Base-by-base conservation (phyloP, 2,797 vertebrate species). In the Sylvilagus floridanus region DNA sequence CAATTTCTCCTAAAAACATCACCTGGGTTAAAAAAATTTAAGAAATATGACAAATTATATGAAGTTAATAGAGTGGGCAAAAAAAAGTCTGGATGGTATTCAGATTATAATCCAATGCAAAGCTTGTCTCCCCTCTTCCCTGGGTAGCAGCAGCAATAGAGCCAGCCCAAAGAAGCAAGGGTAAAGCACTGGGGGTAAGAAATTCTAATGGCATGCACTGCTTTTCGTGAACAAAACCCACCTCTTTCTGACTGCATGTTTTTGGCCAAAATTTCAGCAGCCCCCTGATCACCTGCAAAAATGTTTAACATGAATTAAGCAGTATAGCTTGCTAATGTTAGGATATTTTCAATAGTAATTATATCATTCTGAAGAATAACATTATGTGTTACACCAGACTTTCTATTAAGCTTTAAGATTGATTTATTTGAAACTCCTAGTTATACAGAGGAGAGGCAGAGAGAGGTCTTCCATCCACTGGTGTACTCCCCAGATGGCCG, bases 171-270 rank as follows among this genome's bases (percentile, higher is more conserved):
- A 85, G 37, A 32, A 30, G 71, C 16, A 57, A 2, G 0, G 22
- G 52, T 54, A 76, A 3, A 72, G 13, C 32, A 13, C 60, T 21
- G 50, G 37, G 52, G 76, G 1, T 50, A 24, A 68, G 3, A 50
- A 60, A 28, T 60, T 42, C n/a, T 71, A 47, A 30, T 32, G 32
- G 66, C 54, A 62, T 35, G 19, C 7, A 57, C 11, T 32, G 2
- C 69, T 73, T 68, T 68, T 62, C 42, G 9, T 88, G 22, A 90
- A 94, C 52, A 92, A 96, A 92, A 97, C 98, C 88, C 97, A 99
- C 99, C 99, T 99, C 99, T 98, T 99, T 99, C 98, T 99, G 99
- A 98, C 99, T 99, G 98, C 99, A 99, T 3, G 99, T 99, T 98
- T 99, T 99, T 69, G 99, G 99, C 99, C 99, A 99, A 97, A 99